A percentile compares a stretch with the other conserved stretches of the same genome.
Conservation (phyloP, 2,113 vertebrate genomes). For the Pseudopodoces humilis region DNA sequence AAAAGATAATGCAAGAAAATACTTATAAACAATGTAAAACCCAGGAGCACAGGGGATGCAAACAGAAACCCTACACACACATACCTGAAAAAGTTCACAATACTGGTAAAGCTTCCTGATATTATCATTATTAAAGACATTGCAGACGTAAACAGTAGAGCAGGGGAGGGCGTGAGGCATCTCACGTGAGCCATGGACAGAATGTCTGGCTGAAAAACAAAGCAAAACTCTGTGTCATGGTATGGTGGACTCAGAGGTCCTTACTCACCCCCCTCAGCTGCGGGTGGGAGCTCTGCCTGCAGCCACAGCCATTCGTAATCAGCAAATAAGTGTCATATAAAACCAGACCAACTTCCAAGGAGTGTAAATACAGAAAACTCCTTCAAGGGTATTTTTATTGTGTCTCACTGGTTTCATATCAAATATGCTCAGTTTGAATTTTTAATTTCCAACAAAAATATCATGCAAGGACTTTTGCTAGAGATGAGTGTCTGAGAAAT, state of each 20-base stretch:
- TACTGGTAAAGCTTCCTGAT: constrained; percentile 81
- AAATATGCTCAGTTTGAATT: not conserved
- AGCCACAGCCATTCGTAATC: not conserved
- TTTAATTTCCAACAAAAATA: not conserved
- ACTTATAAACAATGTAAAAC: not conserved
- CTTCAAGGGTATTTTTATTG: not conserved
- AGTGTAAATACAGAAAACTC: not conserved
- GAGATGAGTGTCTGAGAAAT: not conserved
- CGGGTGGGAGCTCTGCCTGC: not conserved
- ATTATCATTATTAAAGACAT: constrained; percentile 83
- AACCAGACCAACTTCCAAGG: not conserved
- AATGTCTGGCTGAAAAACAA: constrained; percentile 79
- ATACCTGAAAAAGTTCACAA: constrained; percentile 87
- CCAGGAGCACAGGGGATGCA: not conserved
- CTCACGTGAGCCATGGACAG: constrained; percentile 85
- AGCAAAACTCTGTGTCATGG: not conserved
- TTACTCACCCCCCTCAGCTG: not conserved
- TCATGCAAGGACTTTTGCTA: not conserved
- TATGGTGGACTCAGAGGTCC: not conserved
- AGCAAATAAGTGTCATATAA: not conserved
- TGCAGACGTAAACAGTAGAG: constrained; percentile 81
- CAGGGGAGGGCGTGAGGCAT: constrained; percentile 83
- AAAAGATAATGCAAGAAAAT: not conserved
- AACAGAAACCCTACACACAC: not conserved
- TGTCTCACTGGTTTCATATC: not conserved